These are phyloP conservation scores for Sebastes cheni DNA, from an alignment of 2,797 vertebrate species.

Conservation along the genomic window DNA sequence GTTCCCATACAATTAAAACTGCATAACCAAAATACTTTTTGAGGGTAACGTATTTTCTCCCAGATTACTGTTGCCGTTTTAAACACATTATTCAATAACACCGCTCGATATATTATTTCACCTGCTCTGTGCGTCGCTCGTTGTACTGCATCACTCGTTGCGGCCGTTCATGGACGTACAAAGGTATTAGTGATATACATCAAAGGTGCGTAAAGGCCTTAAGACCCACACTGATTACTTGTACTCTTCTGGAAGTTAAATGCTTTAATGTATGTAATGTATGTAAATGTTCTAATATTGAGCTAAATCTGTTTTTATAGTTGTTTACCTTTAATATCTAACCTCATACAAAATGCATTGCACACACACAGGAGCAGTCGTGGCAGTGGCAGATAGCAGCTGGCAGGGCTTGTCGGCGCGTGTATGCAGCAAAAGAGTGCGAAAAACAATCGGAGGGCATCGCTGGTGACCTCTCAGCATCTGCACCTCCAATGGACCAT, in stretches of 20 bases:
- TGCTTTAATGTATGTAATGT: not conserved
- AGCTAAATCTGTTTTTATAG: not conserved
- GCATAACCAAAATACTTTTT: too few species aligned
- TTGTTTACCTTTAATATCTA: not conserved
- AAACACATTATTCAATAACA: too few species aligned
- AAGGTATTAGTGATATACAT: too few species aligned
- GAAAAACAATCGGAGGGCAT: constrained; percentile 43
- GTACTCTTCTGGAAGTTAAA: not conserved
- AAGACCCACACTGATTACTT: not conserved
- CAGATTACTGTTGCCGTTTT: too few species aligned
- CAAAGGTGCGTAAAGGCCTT: not conserved
- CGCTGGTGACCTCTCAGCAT: constrained; percentile 50
- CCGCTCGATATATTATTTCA: too few species aligned
- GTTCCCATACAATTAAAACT: too few species aligned
- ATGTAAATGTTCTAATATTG: not conserved
- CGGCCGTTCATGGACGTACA: too few species aligned
- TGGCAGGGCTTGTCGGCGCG: constrained; percentile 24
- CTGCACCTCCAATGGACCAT: constrained; percentile 45
- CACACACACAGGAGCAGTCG: not conserved
- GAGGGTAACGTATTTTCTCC: too few species aligned
- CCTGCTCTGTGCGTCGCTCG: too few species aligned
- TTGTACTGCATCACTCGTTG: too few species aligned
- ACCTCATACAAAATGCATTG: not conserved
- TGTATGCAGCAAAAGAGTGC: constrained; percentile 29
- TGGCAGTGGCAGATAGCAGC: constrained; percentile 46